phyloP scores from a whole-genome alignment of 2,113 vertebrate genomes.

The Ailurus styani region DNA sequence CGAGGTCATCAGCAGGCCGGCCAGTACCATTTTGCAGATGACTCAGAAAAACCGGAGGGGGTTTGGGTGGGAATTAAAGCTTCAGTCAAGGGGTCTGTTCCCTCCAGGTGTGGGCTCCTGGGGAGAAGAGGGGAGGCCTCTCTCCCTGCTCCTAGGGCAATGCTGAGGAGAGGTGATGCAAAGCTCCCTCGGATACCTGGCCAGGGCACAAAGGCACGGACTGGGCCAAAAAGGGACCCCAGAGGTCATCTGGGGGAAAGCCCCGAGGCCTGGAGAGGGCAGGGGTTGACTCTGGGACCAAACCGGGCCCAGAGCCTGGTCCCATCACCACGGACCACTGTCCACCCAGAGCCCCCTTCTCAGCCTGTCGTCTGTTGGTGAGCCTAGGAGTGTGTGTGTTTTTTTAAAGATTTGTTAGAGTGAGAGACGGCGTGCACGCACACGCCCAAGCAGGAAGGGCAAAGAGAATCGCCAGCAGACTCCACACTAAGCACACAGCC shows the following conservation, averaged over 20 bases:
- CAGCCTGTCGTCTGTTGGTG: not conserved
- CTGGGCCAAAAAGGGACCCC: not conserved
- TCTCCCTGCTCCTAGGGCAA: not conserved
- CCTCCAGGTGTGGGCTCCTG: not conserved
- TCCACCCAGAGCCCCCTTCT: not conserved
- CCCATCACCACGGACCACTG: too few species aligned
- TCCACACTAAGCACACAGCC: not conserved
- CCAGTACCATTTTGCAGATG: not conserved
- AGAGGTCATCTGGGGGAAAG: not conserved
- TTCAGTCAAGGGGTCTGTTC: not conserved
- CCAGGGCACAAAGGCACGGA: not conserved
- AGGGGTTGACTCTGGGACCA: not conserved
- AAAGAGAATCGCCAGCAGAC: not conserved
- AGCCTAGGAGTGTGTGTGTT: not conserved
- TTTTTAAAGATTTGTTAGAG: not conserved
- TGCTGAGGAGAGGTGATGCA: not conserved
- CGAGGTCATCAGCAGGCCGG: not conserved
- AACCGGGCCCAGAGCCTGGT: not conserved
- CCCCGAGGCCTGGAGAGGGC: not conserved
- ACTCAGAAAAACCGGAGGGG: not conserved
- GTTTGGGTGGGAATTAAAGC: not conserved
- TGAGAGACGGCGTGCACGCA: not conserved
- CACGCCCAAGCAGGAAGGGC: not conserved
- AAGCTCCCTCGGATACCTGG: not conserved
- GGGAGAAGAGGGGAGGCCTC: not conserved